These are phyloP conservation scores for Triplophysa tibetana DNA, from an alignment of 2,113 vertebrate genomes.

Conservation along the genomic window DNA sequence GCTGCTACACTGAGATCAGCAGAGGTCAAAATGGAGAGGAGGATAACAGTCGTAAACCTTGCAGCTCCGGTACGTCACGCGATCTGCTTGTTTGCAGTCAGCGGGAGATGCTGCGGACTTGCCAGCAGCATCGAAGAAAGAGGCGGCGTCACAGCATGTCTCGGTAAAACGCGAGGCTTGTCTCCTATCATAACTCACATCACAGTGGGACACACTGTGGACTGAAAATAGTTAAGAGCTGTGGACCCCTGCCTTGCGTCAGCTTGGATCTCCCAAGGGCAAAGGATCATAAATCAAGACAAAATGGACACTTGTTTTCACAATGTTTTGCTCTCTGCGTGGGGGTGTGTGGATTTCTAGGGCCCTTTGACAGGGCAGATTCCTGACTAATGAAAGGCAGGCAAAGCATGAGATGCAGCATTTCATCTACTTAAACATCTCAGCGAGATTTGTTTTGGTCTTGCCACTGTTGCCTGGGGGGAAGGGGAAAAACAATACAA, in stretches of 20 bases:
- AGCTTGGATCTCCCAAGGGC: neutral
- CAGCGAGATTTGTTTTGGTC: no score
- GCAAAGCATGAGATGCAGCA: neutral
- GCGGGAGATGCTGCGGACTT: conserved; percentile 7
- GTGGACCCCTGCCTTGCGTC: conserved; percentile 6
- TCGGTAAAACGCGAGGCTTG: neutral
- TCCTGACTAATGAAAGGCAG: conserved; percentile 52
- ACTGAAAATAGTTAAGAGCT: conserved; percentile 1
- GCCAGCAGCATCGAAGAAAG: conserved; percentile 1
- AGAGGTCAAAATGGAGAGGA: conserved; percentile 35
- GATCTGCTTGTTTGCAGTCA: conserved; percentile 17
- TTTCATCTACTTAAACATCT: no score
- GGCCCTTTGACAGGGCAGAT: conserved; percentile 44
- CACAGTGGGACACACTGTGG: conserved; percentile 10
- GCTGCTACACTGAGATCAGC: conserved; percentile 33
- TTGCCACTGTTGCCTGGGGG: no score
- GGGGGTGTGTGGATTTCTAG: conserved; percentile 11
- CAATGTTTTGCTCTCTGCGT: conserved; percentile 28
- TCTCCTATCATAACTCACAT: conserved; percentile 26
- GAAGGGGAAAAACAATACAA: no score
- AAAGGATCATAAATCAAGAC: conserved; percentile 28
- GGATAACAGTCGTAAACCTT: neutral
- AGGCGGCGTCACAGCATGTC: neutral
- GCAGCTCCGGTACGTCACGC: conserved; percentile 3
- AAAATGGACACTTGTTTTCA: conserved; percentile 44